Evolutionary conservation across 2,113 vertebrate genomes (phyloP).

Genomic region (Tragelaphus scriptus): DNA sequence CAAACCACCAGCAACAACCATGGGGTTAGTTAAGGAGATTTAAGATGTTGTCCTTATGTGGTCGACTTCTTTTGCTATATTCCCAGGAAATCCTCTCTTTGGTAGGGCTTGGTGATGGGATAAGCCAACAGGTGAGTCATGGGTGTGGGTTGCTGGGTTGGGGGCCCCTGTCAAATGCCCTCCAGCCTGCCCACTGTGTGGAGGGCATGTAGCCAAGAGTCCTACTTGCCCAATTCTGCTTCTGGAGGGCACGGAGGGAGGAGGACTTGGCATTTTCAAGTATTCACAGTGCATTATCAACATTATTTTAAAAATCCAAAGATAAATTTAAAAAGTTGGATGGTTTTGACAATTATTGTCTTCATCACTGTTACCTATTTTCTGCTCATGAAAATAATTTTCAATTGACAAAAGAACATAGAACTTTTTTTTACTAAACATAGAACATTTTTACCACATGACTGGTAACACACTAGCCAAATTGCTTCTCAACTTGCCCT

Average conservation of each 20-base stretch:
- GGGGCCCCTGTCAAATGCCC: not conserved
- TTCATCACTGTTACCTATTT: not conserved
- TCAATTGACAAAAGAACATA: not conserved
- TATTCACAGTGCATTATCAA: not conserved
- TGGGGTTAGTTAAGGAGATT: not conserved
- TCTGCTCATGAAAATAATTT: not conserved
- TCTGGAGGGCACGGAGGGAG: not conserved
- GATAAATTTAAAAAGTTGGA: not conserved
- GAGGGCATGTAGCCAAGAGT: not conserved
- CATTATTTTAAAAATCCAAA: not conserved
- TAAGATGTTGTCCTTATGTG: not conserved
- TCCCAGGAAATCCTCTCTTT: not conserved
- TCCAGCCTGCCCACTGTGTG: accelerated
- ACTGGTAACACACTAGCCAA: not conserved
- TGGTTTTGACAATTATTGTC: not conserved
- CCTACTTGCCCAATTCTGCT: not conserved
- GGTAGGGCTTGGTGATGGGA: not conserved
- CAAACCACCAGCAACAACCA: not conserved
- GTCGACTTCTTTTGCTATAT: not conserved
- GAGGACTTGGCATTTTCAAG: not conserved
- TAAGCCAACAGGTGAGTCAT: not conserved
- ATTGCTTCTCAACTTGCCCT: not conserved
- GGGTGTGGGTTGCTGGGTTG: not conserved
- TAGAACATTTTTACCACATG: not conserved
- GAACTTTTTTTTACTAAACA: not conserved